Percentiles rank a stretch among this genome's conserved stretches.
phyloP scores from a whole-genome alignment of 2,797 vertebrate species.

The Neosilurus hyrtlii region DNA sequence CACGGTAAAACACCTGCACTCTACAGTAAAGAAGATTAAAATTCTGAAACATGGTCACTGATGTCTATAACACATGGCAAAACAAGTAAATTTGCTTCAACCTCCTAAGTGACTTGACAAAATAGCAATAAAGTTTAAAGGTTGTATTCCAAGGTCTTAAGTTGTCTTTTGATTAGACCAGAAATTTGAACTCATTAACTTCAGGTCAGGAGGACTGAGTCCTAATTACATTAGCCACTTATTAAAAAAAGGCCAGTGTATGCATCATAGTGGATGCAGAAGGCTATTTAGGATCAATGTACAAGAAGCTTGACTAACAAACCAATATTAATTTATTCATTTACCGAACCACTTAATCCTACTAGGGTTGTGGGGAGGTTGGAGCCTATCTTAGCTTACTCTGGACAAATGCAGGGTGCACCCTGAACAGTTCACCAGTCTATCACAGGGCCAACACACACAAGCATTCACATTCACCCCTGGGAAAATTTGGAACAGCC shows the following conservation, averaged over 20 bases:
- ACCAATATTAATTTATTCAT: background rate
- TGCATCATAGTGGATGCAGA: background rate
- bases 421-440: too few relatives aligned
- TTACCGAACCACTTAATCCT: too few relatives aligned
- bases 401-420: too few relatives aligned
- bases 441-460: too few relatives aligned
- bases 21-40: conserved; percentile 45
- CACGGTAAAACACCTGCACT: conserved; percentile 41
- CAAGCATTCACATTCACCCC: too few relatives aligned
- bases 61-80: conserved; percentile 22
- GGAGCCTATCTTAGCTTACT: too few relatives aligned
- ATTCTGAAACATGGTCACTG: conserved; percentile 37
- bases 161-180: background rate
- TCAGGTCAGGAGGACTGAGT: conserved; percentile 1
- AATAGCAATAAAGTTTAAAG: conserved; percentile 6
- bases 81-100: conserved; percentile 5
- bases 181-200: conserved; percentile 17
- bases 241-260: background rate
- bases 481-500: too few relatives aligned
- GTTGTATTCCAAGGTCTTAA: conserved; percentile 5
- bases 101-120: conserved; percentile 4
- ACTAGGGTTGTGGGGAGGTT: too few relatives aligned
- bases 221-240: background rate
- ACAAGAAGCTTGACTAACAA: background rate
- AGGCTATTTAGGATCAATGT: background rate